Evolutionary conservation across 2,888 invertebrate species (phyloP), one percentile per base, ranked within the genome.

Genomic region (Megastigmus dorsalis): DNA sequence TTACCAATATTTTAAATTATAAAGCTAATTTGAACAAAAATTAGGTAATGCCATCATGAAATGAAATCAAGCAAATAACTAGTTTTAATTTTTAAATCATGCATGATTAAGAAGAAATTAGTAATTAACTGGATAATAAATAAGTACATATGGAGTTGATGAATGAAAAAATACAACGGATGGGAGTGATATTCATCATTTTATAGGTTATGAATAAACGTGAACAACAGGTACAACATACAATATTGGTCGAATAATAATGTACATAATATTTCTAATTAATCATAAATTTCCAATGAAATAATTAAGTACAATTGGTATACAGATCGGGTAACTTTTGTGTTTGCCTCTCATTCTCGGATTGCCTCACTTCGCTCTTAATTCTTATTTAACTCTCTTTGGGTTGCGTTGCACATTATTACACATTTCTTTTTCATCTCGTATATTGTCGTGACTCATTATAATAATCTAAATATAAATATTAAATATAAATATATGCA

Each of bases 191-290:
- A 68, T 72, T 72, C 52, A 68, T 70, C 67, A 60, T 73, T 76
- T 76, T 73, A 76, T 74, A 66, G 23, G 60, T 70, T 65, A 68
- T 63, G 65, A 76, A 76, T 54, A 76, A 76, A 76, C 62, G 62
- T 73, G 69, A 76, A 76, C 73, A 76, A 76, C 76, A 72, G 72
- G 72, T 76, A 72, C 72, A 76, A 73, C 76, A 76, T 74, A 60
- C 65, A 76, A 69, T 76, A 73, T 76, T 70, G 76, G 73, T 76
- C 73, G 65, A 65, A 76, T 76, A 69, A 73, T 76, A 74, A 74
- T 76, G 41, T 74, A 68, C 63, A 67, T 63, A 68, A 75, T 70
- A 71, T 59, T 65, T 59, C 15, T 68, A 71, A 65, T 65, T 55
- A 54, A 72, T 63, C 4, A 36, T 67, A 57, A 55, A 48, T 71